Base-by-base conservation (phyloP, 2,888 invertebrate species). In the Torymus aiolomorphi region DNA sequence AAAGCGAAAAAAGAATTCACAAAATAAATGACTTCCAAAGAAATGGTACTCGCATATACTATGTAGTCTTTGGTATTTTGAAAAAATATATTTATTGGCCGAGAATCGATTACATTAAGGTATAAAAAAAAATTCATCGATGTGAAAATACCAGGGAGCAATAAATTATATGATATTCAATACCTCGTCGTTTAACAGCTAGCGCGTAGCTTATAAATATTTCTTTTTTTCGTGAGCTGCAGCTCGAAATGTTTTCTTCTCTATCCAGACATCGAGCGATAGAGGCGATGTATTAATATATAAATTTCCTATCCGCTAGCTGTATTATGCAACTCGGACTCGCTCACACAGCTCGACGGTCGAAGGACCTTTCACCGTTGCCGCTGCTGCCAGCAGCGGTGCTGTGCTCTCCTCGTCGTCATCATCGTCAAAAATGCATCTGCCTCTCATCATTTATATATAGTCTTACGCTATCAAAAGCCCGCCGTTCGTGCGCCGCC, bases 381-480 rank as follows among this genome's bases (percentile, higher is more conserved):
- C 54, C 4, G 24, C n/a, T 52, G n/a, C 16, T n/a, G 20, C 63
- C 31, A 31, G 31, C 31, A 31, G 79, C 16, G 24, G 31, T 66
- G 24, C 74, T 5, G 18, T 4, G 10, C n/a, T 16, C 12, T 49
- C 65, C 62, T 18, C 57, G 67, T 85, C 80, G 76, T 80, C 85
- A 80, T 85, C 78, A 76, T 76, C 79, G 73, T 81, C 76, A 76
- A 82, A 82, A 78, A 80, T 77, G 74, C 76, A 82, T 84, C 78
- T 83, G 72, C 79, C 78, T 52, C 74, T 78, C 78, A 70, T 80
- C 82, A 71, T 79, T 74, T 59, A 79, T 67, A 2, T 31, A 81
- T 51, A 63, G 62, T 18, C 16, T 20, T 57, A 52, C 16, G 42
- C 42, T 69, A 67, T 78, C 66, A 63, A 54, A 72, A 59, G 70